phyloP scores from a whole-genome alignment of 1,140 invertebrate species.

The Pissodes strobi region DNA sequence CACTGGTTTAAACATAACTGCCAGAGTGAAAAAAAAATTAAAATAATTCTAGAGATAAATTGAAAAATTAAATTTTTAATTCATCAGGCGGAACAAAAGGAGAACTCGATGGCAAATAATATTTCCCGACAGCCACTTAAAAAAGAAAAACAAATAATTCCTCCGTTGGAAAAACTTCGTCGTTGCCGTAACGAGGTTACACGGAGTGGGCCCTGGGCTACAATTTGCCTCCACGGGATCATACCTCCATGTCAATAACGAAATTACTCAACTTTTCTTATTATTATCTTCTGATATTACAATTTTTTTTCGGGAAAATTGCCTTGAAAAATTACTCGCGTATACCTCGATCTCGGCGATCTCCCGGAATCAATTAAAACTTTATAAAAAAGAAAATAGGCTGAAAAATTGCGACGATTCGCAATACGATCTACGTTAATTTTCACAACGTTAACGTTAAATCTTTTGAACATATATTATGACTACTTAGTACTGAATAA shows the following conservation, averaged over 20 bases:
- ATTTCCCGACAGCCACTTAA: constrained; percentile 25
- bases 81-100: constrained; percentile 18
- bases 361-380: constrained; percentile 30
- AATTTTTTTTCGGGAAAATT: constrained; percentile 32
- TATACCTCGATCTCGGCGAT: background rate
- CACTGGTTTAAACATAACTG: too few relatives aligned
- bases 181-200: constrained; percentile 32
- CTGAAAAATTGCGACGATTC: background rate
- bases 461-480: too few relatives aligned
- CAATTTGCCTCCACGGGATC: constrained; percentile 36
- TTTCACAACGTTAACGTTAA: too few relatives aligned
- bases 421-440: too few relatives aligned
- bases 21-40: too few relatives aligned
- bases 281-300: constrained; percentile 40
- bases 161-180: constrained; percentile 23
- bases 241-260: constrained; percentile 37
- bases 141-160: constrained; percentile 33
- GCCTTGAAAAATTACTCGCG: constrained; percentile 16
- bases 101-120: constrained; percentile 30
- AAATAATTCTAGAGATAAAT: background rate
- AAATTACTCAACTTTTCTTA: constrained; percentile 40
- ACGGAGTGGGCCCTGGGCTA: constrained; percentile 30
- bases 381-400: constrained; percentile 26
- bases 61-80: background rate
- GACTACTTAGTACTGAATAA: too few relatives aligned